A percentile compares a stretch with the other conserved stretches of the same genome.
Evolutionary conservation across 2,888 invertebrate species (phyloP).

Genomic region (Theodoxus fluviatilis): DNA sequence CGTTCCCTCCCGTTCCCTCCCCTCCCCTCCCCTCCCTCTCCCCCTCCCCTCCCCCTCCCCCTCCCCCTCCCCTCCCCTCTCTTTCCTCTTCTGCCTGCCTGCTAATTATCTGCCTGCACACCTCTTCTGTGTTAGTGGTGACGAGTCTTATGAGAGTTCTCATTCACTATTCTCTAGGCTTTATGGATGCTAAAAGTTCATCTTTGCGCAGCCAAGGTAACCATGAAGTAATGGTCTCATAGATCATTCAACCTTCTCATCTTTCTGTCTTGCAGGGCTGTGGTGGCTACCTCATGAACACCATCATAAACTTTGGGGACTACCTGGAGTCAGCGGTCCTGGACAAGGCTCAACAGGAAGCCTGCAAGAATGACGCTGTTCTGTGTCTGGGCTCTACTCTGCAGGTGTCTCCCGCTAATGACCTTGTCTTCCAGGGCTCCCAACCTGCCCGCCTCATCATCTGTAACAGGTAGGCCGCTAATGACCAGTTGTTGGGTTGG

Average conservation of each 20-base stretch:
- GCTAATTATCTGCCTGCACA: no score
- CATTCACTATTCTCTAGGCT: background rate
- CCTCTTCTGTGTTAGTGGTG: no score
- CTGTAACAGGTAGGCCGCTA: constrained; percentile 48
- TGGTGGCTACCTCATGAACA: constrained; percentile 56
- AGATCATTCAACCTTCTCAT: no score
- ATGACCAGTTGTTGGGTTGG: no score
- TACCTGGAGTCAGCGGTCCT: constrained; percentile 53
- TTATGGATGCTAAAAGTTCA: background rate
- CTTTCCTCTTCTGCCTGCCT: no score
- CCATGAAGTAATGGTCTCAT: no score
- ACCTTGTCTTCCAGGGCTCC: constrained; percentile 50
- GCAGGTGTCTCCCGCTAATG: constrained; percentile 56
- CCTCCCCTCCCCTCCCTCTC: no score
- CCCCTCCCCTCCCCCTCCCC: no score
- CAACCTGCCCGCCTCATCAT: constrained; percentile 46
- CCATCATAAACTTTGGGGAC: constrained; percentile 63
- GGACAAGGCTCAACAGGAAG: constrained; percentile 43
- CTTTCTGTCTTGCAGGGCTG: constrained; percentile 50
- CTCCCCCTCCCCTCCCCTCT: no score
- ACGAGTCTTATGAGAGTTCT: background rate
- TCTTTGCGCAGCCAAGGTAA: background rate
- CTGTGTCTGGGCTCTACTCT: constrained; percentile 57
- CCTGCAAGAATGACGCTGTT: constrained; percentile 47
- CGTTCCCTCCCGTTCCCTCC: no score